Evolutionary conservation across 2,113 vertebrate species (phyloP), one percentile per base, ranked within the genome.

Genomic region (Pseudonaja textilis): DNA sequence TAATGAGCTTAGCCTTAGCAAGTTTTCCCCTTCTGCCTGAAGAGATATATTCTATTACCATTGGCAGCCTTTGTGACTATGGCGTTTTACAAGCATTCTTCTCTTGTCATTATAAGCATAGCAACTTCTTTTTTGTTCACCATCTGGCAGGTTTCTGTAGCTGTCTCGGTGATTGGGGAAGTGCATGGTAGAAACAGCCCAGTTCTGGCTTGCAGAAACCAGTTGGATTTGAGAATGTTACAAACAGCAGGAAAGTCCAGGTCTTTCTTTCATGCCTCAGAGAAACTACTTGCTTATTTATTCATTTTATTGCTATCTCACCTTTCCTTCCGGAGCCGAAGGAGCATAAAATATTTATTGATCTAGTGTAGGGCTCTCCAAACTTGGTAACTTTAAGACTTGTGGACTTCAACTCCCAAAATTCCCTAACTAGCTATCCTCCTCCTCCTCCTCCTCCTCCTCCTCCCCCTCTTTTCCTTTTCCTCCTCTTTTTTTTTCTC

Each of bases 21-120:
- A 92, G 52, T 54, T 57, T 59, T 61, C 50, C 55, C 81, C 29
- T 57, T 54, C 26, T 5, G n/a, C 61, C 29, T 34, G 7, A 87
- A 57, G 25, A 20, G 9, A 55, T 47, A 9, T 34, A n/a, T 52
- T 39, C 29, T 34, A 18, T 47, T 45, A 7, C 26, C 14, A 57
- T 89, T 89, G 87, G 87, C 34, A n/a, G 87, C 34, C 6, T 92
- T 81, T 81, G 87, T 45, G 87, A 57, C 85, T 1, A 18, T 5
- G 2, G 87, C 0, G 0, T 85, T 91, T 91, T 92, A 81, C 45
- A 81, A 81, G 34, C 61, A 54, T 0, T 0, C 0, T 0, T 7
- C 54, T 34, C 87, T 55, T 10, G 20, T 23, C 25, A 0, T 39
- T 54, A 88, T 9, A 61, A 2, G 20, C 55, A 34, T 56, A 29